phyloP scores from a whole-genome alignment of 2,797 vertebrate species.

The Lacerta viridis region DNA sequence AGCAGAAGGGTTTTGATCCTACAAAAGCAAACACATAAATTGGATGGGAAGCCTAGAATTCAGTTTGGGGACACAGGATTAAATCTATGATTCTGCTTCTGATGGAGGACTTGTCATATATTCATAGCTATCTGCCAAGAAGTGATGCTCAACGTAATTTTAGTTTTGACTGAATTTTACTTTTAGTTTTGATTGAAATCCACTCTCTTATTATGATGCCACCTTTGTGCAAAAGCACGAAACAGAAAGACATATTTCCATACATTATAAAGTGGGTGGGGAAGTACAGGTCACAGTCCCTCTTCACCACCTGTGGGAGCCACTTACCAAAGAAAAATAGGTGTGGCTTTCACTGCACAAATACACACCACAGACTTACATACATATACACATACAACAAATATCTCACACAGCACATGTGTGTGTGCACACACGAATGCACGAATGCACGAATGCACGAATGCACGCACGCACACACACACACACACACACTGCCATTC shows the following conservation, averaged over 20 bases:
- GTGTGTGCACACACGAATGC: too few species aligned
- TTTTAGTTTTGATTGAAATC: not conserved
- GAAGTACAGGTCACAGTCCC: not conserved
- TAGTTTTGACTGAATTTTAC: not conserved
- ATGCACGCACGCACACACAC: not conserved
- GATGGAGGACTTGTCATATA: not conserved
- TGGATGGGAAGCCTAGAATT: not conserved
- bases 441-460: too few species aligned
- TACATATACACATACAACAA: too few species aligned
- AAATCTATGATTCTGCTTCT: not conserved
- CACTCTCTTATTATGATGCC: not conserved
- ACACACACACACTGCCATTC: not conserved
- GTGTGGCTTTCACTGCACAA: not conserved
- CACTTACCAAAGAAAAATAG: not conserved
- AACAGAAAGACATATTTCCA: not conserved
- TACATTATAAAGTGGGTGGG: not conserved
- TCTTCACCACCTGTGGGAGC: not conserved
- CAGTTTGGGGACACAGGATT: not conserved
- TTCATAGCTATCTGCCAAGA: not conserved
- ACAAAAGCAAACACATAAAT: conserved; percentile 42
- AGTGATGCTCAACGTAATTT: not conserved
- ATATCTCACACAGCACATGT: too few species aligned
- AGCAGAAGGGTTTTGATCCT: conserved; percentile 90
- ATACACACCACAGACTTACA: not conserved
- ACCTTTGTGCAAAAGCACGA: not conserved